Evolutionary conservation across 2,797 vertebrate genomes (phyloP), one percentile per base, ranked within the genome.

Genomic region (Alauda arvensis): DNA sequence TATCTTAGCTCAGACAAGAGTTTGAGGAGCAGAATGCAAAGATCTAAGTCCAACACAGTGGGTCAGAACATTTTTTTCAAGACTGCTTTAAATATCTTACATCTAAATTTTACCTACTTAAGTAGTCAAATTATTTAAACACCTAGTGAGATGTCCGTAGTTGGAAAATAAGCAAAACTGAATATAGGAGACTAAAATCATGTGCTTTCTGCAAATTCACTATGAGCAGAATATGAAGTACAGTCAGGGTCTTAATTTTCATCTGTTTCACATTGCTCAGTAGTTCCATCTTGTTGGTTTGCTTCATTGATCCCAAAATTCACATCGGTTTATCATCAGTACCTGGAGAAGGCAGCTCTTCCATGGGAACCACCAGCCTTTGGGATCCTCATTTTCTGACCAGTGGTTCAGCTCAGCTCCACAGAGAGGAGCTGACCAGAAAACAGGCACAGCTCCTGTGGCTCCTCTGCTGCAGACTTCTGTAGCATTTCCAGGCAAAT

Each of bases 261-360:
- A 15, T 20, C 39, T 51, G 7, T 42, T 79, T 51, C 56, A 37
- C 21, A 13, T 11, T 59, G 25, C 31, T 68, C 23, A 39, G 23
- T 40, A 20, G 60, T 70, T 83, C 26, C 52, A 15, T 56, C 74
- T 34, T n/a, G 9, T 17, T 80, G 23, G 28, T 57, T 77, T 72
- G 28, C 43, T 48, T 69, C 12, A 53, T 7, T 1, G 0, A 39
- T 23, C 12, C 55, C 51, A 17, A 43, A 63, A 49, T 25, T 13
- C 31, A 56, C 1, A 31, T 0, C 3, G 7, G 9, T 56, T 76
- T 61, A 60, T 24, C 28, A 43, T n/a, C 25, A 14, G 13, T 28
- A 61, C 15, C 6, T 25, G 40, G 15, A 65, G 33, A 61, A 26
- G 0, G 3, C 39, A 69, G 25, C 12, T 48, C 5, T 83, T 65